phyloP scores from a whole-genome alignment of 2,888 invertebrate genomes.

The Exephanes ischioxanthus region DNA sequence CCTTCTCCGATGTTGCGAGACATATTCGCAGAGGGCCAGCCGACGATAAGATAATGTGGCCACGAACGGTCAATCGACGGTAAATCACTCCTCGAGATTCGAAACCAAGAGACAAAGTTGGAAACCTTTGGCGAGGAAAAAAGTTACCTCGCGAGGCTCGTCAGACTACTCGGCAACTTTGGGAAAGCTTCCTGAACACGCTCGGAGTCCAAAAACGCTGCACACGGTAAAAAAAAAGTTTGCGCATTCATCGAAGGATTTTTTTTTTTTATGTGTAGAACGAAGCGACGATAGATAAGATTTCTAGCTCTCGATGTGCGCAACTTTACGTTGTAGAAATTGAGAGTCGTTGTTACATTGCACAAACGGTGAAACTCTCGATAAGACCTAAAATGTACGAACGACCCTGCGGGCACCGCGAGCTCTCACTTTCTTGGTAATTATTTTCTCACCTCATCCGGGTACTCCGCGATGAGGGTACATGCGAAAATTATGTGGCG shows the following conservation, averaged over 20 bases:
- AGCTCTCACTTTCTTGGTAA: conserved; percentile 53
- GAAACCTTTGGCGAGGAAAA: conserved; percentile 9
- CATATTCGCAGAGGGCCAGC: conserved; percentile 20
- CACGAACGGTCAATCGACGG: not conserved
- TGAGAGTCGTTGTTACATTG: not conserved
- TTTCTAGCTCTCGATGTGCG: not conserved
- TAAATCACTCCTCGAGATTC: not conserved
- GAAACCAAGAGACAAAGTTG: not conserved
- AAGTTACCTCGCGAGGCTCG: not conserved
- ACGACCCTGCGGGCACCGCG: conserved; percentile 47
- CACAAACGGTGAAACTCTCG: conserved; percentile 41
- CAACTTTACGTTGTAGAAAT: not conserved
- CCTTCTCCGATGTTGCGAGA: conserved; percentile 7
- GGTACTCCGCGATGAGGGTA: conserved; percentile 26
- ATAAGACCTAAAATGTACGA: conserved; percentile 27
- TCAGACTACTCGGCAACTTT: conserved; percentile 7
- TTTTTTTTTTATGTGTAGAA: not conserved
- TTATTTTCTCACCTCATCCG: conserved; percentile 32
- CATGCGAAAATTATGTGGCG: conserved; percentile 8
- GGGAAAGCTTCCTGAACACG: not conserved
- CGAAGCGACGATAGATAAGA: not conserved
- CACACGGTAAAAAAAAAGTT: not conserved
- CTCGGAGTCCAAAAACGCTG: not conserved
- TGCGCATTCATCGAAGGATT: not conserved
- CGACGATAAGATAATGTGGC: conserved; percentile 4